Percentiles rank a stretch among this genome's conserved stretches.
phyloP scores from a whole-genome alignment of 2,888 invertebrate species.

The Heliothis peltigera region DNA sequence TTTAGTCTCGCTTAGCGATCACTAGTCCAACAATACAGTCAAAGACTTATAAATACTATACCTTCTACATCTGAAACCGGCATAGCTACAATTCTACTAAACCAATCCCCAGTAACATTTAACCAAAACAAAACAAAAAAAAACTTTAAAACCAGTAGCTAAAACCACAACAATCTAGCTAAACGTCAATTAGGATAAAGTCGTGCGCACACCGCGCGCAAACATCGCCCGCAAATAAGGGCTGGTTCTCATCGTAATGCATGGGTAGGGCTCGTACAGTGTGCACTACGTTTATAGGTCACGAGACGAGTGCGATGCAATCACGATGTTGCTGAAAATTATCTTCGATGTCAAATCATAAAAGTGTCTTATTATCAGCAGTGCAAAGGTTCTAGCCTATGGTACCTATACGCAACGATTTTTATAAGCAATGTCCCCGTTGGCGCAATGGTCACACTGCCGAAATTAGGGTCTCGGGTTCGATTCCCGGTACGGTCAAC shows the following conservation, averaged over 20 bases:
- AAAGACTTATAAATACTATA: background rate
- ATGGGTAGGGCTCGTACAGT: conserved; percentile 62
- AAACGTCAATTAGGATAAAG: conserved; percentile 78
- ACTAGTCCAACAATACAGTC: background rate
- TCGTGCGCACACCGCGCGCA: conserved; percentile 68
- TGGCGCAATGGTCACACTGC: too few relatives aligned
- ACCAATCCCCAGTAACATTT: background rate
- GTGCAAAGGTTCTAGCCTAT: too few relatives aligned
- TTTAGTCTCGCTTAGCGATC: too few relatives aligned
- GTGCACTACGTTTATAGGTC: conserved; percentile 64
- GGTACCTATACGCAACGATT: too few relatives aligned
- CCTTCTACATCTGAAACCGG: background rate
- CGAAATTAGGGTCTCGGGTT: too few relatives aligned
- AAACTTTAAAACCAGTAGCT: conserved; percentile 47
- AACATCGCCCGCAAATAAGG: conserved; percentile 74
- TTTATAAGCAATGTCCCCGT: too few relatives aligned
- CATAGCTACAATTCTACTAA: background rate
- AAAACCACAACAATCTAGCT: conserved; percentile 63
- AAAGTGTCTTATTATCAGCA: too few relatives aligned
- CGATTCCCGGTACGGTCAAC: too few relatives aligned
- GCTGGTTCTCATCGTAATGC: conserved; percentile 65
- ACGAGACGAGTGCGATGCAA: conserved; percentile 59
- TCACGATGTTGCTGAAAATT: conserved; percentile 43
- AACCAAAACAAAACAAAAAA: conserved; percentile 16
- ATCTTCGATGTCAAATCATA: conserved; percentile 7